Percentiles rank a stretch among this genome's conserved stretches.
These are phyloP conservation scores for Mellilla xanthometata DNA, from an alignment of 2,888 invertebrate genomes.

Conservation along the genomic window DNA sequence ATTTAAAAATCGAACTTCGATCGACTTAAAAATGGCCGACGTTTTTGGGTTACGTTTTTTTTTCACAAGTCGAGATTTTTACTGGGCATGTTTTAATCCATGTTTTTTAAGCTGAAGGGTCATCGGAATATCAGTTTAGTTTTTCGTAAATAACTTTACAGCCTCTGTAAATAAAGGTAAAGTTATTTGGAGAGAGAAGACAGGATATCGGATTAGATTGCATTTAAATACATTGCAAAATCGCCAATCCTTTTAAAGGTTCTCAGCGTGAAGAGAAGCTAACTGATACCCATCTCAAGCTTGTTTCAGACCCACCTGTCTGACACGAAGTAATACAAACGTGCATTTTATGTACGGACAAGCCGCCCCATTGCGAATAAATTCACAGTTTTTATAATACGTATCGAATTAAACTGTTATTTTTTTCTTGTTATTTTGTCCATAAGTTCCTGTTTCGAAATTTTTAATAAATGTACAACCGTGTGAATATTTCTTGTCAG, in stretches of 20 bases:
- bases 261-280: slow-evolving; percentile 63
- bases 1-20: slow-evolving; percentile 70
- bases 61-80: slow-evolving; percentile 41
- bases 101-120: slow-evolving; percentile 33
- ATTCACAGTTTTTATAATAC: slow-evolving; percentile 70
- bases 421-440: slow-evolving; percentile 42
- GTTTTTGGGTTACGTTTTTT: slow-evolving; percentile 29
- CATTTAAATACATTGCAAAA: slow-evolving; percentile 66
- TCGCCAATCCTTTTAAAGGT: slow-evolving; percentile 50
- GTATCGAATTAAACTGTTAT: slow-evolving; percentile 60
- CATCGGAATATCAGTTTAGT: slow-evolving; percentile 27
- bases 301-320: slow-evolving; percentile 62
- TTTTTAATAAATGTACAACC: slow-evolving; percentile 39
- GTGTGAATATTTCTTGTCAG: slow-evolving; percentile 35
- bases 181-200: slow-evolving; percentile 39
- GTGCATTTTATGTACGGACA: slow-evolving; percentile 62
- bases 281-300: slow-evolving; percentile 51
- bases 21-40: slow-evolving; percentile 70
- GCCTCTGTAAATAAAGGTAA: slow-evolving; percentile 39
- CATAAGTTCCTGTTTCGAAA: slow-evolving; percentile 35
- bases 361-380: slow-evolving; percentile 57
- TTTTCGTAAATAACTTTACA: slow-evolving; percentile 53
- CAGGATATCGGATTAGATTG: slow-evolving; percentile 49
- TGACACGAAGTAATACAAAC: slow-evolving; percentile 65
- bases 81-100: slow-evolving; percentile 44